Base-by-base conservation (phyloP, 2,797 vertebrate genomes). In the Apogon talboti region DNA sequence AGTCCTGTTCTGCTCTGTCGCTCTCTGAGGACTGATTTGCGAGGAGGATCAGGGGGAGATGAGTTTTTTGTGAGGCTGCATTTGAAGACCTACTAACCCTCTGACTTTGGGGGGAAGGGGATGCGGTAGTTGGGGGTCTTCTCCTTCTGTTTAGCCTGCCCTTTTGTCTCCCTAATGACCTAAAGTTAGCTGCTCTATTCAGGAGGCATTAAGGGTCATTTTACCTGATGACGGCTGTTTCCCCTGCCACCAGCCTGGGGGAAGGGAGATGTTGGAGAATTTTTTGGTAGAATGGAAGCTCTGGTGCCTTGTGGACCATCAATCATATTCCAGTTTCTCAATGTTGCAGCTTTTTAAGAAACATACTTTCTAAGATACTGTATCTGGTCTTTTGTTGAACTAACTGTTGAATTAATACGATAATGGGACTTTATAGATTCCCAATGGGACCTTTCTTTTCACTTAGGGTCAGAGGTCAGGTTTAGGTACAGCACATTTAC, bases 111-210 rank as follows among this genome's bases (percentile, higher is more conserved):
- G 57, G 56, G 63, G 70, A 52, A 30, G 52, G 9, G 24, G 42
- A 24, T 40, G 71, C 45, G 54, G 55, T 50, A 33, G 70, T 53
- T 64, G 82, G 79, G 76, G 63, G 71, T 76, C 19, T 76, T 57
- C 78, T 73, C 63, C 69, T 67, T 78, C 71, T 81, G 78, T 89
- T 83, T 79, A 65, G 77, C 69, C 74, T 44, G 52, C 30, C 80
- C 78, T 83, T 90, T 92, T 90, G 90, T 91, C 68, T 88, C 33
- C 66, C 66, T 89, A 91, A 92, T 91, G 84, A 85, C 81, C 78
- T 64, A 88, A 89, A 91, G 79, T 85, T 88, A 85, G 85, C 73
- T 9, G 71, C 79, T 85, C 70, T 57, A 78, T 90, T 90, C 87
- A 83, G 74, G 51, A 79, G 73, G 87, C 87, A 90, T 92, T 90